A percentile compares a stretch with the other conserved stretches of the same genome.
Evolutionary conservation across 2,888 invertebrate species (phyloP).

Genomic region (Carcina quercana): DNA sequence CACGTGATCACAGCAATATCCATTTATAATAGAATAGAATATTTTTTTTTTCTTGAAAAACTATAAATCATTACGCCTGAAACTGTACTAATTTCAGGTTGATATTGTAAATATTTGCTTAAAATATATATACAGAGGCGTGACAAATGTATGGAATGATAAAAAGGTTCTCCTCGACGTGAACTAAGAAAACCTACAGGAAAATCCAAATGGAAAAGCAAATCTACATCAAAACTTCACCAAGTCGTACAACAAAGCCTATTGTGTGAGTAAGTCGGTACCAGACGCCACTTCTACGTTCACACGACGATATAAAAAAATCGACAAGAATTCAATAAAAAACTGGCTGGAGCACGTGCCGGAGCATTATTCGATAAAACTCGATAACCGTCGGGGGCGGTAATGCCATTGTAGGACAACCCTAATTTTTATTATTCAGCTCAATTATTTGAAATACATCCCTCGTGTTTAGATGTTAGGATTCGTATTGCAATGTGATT

Average conservation of each 20-base stretch:
- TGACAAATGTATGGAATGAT: too few species aligned
- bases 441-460: conserved; percentile 21
- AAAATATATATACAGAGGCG: too few species aligned
- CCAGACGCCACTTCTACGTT: conserved; percentile 62
- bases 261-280: conserved; percentile 46
- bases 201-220: too few species aligned
- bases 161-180: too few species aligned
- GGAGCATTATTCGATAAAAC: conserved; percentile 70
- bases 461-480: conserved; percentile 8
- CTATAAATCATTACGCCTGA: too few species aligned
- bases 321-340: conserved; percentile 39
- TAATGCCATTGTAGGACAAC: conserved; percentile 58
- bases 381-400: conserved; percentile 72
- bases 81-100: too few species aligned
- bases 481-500: conserved; percentile 19
- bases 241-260: conserved; percentile 17
- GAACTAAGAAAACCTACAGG: not conserved
- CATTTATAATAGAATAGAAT: too few species aligned
- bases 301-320: conserved; percentile 62
- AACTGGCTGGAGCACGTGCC: conserved; percentile 59
- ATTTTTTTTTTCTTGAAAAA: too few species aligned
- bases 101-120: too few species aligned
- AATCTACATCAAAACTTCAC: conserved; percentile 1
- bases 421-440: conserved; percentile 44
- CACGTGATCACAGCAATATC: too few species aligned